Percentiles rank a stretch among this genome's conserved stretches.
phyloP scores from a whole-genome alignment of 1,140 invertebrate species.

The Berghia stephanieae region DNA sequence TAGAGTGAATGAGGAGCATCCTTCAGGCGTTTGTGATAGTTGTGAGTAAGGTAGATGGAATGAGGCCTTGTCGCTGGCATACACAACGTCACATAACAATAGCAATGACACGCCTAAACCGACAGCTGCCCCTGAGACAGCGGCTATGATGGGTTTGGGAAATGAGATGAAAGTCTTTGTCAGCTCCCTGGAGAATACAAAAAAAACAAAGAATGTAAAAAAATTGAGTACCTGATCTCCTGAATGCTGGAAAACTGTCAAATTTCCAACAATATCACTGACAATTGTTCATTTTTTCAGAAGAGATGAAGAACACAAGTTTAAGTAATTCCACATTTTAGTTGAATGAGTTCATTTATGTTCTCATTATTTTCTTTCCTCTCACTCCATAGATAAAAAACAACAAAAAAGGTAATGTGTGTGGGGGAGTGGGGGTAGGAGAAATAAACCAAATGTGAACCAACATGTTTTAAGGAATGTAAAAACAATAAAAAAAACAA shows the following conservation, averaged over 20 bases:
- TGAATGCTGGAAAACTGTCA: too few species aligned
- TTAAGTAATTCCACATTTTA: too few species aligned
- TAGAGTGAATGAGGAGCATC: conserved; percentile 83
- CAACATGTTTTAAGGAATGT: too few species aligned
- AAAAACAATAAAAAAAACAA: too few species aligned
- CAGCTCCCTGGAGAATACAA: conserved; percentile 70
- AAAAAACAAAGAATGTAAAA: background rate
- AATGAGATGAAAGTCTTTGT: conserved; percentile 84
- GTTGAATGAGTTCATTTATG: too few species aligned
- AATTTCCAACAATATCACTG: background rate
- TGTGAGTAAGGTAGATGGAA: conserved; percentile 86
- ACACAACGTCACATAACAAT: conserved; percentile 88
- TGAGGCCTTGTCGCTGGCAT: conserved; percentile 82
- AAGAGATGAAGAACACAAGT: background rate
- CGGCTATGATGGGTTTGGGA: conserved; percentile 87
- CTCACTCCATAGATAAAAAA: too few species aligned
- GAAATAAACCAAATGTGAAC: too few species aligned
- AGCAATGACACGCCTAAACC: conserved; percentile 87
- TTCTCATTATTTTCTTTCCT: too few species aligned
- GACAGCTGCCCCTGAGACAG: conserved; percentile 92
- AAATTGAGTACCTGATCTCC: background rate
- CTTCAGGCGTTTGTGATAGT: conserved; percentile 84
- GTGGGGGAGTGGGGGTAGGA: too few species aligned
- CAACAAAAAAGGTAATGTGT: too few species aligned
- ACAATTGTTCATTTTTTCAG: background rate